Evolutionary conservation across 2,113 vertebrate species (phyloP), one percentile per base, ranked within the genome.

Genomic region (Dolichallabes microphthalmus): DNA sequence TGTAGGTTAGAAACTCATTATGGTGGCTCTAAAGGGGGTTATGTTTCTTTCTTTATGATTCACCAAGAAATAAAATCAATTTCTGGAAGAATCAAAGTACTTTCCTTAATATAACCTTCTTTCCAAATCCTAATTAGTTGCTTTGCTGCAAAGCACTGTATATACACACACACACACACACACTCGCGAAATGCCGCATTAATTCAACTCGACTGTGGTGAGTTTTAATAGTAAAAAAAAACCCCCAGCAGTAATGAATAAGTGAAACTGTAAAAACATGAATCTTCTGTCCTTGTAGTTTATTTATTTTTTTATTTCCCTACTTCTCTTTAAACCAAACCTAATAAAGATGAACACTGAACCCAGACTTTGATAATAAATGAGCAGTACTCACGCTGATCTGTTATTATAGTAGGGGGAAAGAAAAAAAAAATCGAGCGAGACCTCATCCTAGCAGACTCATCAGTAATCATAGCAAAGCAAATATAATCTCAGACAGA

Each of bases 51-150:
- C 30, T 64, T 64, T 27, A 64, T 27, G 63, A 64, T 64, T 64
- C 4, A 68, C 64, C 27, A 19, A 9, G 30, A 32, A 66, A 66
- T 15, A 7, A 66, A 13, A 66, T 30, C 1, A 66, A 17, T 8
- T 68, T 45, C 1, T 7, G 8, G 27, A 68, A 68, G 14, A 17
- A 68, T 17, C 30, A 17, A 27, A 14, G 14, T 32, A 19, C 15
- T 35, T 83, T 80, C 5, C 52, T 75, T 35, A 32, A 10, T 57
- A 11, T 35, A 76, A 19, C 30, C 15, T 55, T 52, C 14, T 13
- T 64, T 22, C 50, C 32, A 66, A 52, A 30, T 55, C 82, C 71
- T 77, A 86, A 86, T 86, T 86, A 87, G 76, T 53, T 77, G 27
- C 82, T 50, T 61, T 84, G 27, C n/a, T 64, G 63, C 60, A 61